phyloP scores from a whole-genome alignment of 2,113 vertebrate species.

The Burhinus bistriatus region DNA sequence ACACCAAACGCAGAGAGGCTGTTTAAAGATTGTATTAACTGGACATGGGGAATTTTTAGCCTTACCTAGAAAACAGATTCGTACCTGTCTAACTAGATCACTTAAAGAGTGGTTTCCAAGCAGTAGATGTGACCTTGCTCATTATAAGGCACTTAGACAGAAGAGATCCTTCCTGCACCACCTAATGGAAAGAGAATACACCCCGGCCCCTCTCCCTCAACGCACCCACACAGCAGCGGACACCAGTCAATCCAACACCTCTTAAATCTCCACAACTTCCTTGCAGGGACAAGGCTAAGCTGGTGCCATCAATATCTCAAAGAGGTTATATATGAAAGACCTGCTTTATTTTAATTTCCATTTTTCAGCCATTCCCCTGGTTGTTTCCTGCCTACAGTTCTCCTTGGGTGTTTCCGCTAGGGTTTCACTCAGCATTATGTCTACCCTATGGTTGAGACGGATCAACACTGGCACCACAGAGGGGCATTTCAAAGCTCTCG shows the following conservation, averaged over 20 bases:
- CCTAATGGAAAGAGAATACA: neutral
- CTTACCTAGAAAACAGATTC: neutral
- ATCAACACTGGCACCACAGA: neutral
- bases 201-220: neutral
- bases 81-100: neutral
- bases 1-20: neutral
- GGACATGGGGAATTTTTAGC: neutral
- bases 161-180: neutral
- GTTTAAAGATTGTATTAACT: neutral
- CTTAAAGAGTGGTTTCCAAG: neutral
- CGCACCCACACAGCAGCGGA: neutral
- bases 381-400: neutral
- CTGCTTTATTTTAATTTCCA: neutral
- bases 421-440: neutral
- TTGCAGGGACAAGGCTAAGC: neutral
- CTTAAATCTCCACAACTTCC: neutral
- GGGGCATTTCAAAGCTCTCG: neutral
- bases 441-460: rapidly evolving
- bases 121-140: neutral
- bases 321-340: neutral
- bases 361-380: neutral
- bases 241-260: neutral
- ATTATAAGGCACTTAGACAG: neutral
- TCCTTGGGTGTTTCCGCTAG: neutral
- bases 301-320: neutral